Evolutionary conservation across 2,113 vertebrate genomes (phyloP).

Genomic region (Rissa tridactyla): DNA sequence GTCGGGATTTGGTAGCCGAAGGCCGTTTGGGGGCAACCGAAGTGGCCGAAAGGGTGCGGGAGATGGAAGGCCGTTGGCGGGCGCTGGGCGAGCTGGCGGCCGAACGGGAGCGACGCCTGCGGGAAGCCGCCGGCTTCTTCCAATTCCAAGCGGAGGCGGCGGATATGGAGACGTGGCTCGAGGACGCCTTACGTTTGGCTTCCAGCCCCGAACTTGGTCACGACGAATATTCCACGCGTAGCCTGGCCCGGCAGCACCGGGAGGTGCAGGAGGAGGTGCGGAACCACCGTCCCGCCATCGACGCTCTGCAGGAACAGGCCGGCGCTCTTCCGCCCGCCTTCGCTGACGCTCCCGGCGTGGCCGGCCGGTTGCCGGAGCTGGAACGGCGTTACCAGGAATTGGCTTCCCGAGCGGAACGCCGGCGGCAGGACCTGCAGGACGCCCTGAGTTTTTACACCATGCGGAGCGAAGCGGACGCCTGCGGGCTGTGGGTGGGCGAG

Average conservation of each 20-base stretch:
- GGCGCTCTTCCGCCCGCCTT: constrained; percentile 68
- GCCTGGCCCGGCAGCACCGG: constrained; percentile 87
- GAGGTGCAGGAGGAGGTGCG: constrained; percentile 91
- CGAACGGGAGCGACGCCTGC: constrained; percentile 77
- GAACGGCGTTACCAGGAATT: constrained; percentile 85
- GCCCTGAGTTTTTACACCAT: constrained; percentile 87
- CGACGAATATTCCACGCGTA: constrained; percentile 90
- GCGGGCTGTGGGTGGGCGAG: constrained; percentile 91
- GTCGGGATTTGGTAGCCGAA: constrained; percentile 80
- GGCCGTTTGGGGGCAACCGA: constrained; percentile 82
- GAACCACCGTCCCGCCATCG: constrained; percentile 83
- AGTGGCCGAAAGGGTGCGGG: constrained; percentile 65
- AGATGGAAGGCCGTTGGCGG: constrained; percentile 83
- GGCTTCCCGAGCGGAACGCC: constrained; percentile 74
- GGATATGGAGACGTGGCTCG: constrained; percentile 88
- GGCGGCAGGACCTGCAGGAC: constrained; percentile 83
- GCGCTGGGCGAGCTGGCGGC: constrained; percentile 82
- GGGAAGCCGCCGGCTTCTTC: constrained; percentile 83
- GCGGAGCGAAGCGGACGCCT: constrained; percentile 92
- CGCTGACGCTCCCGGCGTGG: constrained; percentile 62
- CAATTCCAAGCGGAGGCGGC: constrained; percentile 91
- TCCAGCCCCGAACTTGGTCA: constrained; percentile 89
- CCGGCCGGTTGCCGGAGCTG: constrained; percentile 81
- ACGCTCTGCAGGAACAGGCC: constrained; percentile 84
- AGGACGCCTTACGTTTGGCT: constrained; percentile 85